These are phyloP conservation scores for Atta colombica DNA, from an alignment of 1,140 invertebrate species.

Conservation along the genomic window DNA sequence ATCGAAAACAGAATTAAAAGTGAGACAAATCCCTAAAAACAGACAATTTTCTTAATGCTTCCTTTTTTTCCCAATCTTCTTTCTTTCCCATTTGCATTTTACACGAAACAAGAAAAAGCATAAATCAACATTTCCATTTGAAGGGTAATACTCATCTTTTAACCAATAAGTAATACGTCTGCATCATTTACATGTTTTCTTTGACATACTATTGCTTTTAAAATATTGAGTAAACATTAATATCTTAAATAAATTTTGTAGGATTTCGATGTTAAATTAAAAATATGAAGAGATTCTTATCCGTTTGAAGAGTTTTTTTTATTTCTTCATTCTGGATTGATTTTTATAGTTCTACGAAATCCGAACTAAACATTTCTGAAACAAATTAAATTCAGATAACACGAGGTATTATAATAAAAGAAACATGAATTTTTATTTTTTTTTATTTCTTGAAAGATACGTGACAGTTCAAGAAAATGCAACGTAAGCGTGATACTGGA, in stretches of 20 bases:
- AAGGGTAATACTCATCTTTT: slow-evolving; percentile 11
- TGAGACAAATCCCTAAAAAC: slow-evolving; percentile 28
- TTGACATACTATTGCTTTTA: background rate
- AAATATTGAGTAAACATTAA: slow-evolving; percentile 16
- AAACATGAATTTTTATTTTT: background rate
- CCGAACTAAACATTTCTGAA: background rate
- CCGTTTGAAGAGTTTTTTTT: background rate
- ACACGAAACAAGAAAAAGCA: background rate
- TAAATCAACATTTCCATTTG: background rate
- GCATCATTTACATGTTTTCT: background rate
- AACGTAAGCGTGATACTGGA: slow-evolving; percentile 16
- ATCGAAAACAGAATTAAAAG: slow-evolving; percentile 5
- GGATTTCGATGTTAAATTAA: background rate
- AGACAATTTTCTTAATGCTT: slow-evolving; percentile 42
- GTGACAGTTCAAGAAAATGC: slow-evolving; percentile 27
- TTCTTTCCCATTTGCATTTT: slow-evolving; percentile 15
- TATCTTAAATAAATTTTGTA: slow-evolving; percentile 7
- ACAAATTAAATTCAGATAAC: slow-evolving; percentile 12
- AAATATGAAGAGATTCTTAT: background rate
- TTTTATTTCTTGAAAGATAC: background rate
- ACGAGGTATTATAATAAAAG: background rate
- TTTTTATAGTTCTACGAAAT: background rate
- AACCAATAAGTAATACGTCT: slow-evolving; percentile 13
- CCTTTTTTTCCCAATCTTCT: background rate
- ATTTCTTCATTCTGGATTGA: background rate